Evolutionary conservation across 2,888 invertebrate genomes (phyloP).

Genomic region (Bhutanitis thaidina): DNA sequence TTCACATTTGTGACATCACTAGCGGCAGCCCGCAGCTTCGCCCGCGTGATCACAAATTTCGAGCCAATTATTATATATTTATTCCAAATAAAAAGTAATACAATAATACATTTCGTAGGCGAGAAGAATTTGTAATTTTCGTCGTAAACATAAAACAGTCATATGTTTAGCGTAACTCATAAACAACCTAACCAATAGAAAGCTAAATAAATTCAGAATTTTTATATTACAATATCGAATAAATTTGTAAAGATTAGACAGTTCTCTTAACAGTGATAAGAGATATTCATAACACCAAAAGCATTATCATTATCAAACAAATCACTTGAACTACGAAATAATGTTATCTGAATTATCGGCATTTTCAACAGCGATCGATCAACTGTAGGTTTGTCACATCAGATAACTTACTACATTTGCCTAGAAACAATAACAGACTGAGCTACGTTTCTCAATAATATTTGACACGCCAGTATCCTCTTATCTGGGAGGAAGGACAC

Average conservation of each 20-base stretch:
- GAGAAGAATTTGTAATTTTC: no score
- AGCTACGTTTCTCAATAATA: background rate
- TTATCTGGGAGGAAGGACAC: background rate
- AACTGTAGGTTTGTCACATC: constrained; percentile 5
- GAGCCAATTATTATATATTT: no score
- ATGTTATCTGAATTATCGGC: constrained; percentile 7
- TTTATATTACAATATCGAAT: no score
- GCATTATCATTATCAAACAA: constrained; percentile 10
- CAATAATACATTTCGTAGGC: no score
- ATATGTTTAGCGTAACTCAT: no score
- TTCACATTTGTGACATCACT: no score
- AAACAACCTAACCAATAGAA: no score
- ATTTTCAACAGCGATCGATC: constrained; percentile 14
- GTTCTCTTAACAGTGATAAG: background rate
- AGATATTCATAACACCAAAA: background rate
- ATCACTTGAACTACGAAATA: constrained; percentile 14
- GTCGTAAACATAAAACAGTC: no score
- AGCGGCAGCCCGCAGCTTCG: no score
- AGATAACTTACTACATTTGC: constrained; percentile 7
- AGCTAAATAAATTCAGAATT: no score
- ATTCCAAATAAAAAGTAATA: no score
- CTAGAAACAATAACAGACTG: constrained; percentile 10
- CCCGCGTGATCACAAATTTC: no score
- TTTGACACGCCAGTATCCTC: background rate
- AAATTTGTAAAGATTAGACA: background rate